Evolutionary conservation across 1,140 invertebrate genomes (phyloP), one percentile per base, ranked within the genome.

Genomic region (Harlomillsia oculata): DNA sequence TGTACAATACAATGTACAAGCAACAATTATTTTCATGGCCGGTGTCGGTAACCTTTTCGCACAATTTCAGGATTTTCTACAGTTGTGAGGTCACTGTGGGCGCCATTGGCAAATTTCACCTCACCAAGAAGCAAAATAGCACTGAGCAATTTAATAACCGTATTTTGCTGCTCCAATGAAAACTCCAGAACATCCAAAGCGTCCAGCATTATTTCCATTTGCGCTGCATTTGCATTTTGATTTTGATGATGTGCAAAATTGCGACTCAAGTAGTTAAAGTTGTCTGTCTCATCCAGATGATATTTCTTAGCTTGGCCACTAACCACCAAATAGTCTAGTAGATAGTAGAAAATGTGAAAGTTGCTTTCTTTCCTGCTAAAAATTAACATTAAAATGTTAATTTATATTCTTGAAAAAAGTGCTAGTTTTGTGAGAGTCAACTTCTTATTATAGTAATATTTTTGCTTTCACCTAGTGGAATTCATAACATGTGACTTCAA

Each of bases 311-410:
- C 70, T 63, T 77, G 75, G 45, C 77, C 77, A 1, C 75, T 73
- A 6, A 77, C 73, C 62, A 82, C 79, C 61, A 92, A 75, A 0
- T 80, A 84, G 67, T 92, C 87, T 69, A 88, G 87, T 54, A 93
- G 81, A 66, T 90, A 92, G 71, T 93, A 93, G 52, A 95, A 81
- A 8, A 90, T 79, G 69, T 93, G 84, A 69, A 91, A 95, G 65
- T 91, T 95, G 23, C 86, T 81, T 70, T 92, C 87, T 49, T 78
- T 78, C 21, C 26, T 59, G 25, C n/a, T 39, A 13, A 53, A 28
- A 2, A 45, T 67, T 28, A 9, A 32, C 6, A 53, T 26, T 67
- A 68, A 75, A 71, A 26, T 9, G 9, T 6, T 0, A 29, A 40
- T 40, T 40, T 21, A 40, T 18, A 40, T 16, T 40, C n/a, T n/a